phyloP scores from a whole-genome alignment of 2,797 vertebrate species.

The Okamejei kenojei region DNA sequence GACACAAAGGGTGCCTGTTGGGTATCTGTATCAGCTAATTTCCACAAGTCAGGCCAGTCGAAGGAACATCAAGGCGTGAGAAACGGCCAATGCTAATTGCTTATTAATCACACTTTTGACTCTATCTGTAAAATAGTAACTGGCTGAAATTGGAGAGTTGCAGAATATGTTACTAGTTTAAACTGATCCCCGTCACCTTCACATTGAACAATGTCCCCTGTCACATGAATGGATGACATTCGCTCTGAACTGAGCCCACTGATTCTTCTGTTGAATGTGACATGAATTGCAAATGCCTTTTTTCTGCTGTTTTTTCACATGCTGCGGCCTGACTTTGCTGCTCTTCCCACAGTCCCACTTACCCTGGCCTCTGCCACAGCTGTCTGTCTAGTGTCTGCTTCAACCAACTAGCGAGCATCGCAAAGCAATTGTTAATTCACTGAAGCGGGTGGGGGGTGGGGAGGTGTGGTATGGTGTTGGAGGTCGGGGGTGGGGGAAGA shows the following conservation, averaged over 20 bases:
- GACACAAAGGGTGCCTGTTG: conserved; percentile 13
- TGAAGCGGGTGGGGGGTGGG: conserved; percentile 42
- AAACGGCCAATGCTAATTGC: conserved; percentile 33
- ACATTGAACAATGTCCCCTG: conserved; percentile 32
- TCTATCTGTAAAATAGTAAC: conserved; percentile 37
- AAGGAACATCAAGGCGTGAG: conserved; percentile 35
- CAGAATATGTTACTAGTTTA: conserved; percentile 38
- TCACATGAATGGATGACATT: conserved; percentile 60
- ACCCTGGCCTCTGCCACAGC: conserved; percentile 57
- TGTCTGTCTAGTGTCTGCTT: conserved; percentile 58
- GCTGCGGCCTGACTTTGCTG: conserved; percentile 54
- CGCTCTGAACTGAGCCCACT: conserved; percentile 71
- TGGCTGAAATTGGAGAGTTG: conserved; percentile 27
- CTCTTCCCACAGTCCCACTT: conserved; percentile 52
- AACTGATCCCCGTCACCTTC: conserved; percentile 29
- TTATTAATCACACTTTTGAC: conserved; percentile 29
- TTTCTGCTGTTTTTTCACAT: conserved; percentile 64
- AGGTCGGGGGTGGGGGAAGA: conserved; percentile 46
- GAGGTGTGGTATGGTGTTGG: conserved; percentile 45
- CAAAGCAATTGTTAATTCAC: conserved; percentile 61
- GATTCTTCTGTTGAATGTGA: conserved; percentile 59
- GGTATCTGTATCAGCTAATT: conserved; percentile 19
- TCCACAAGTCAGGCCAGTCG: conserved; percentile 10
- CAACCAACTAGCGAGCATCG: conserved; percentile 52
- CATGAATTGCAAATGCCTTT: conserved; percentile 75